Percentiles rank a stretch among this genome's conserved stretches.
phyloP scores from a whole-genome alignment of 2,888 invertebrate genomes.

The Zaprionus lineosus region DNA sequence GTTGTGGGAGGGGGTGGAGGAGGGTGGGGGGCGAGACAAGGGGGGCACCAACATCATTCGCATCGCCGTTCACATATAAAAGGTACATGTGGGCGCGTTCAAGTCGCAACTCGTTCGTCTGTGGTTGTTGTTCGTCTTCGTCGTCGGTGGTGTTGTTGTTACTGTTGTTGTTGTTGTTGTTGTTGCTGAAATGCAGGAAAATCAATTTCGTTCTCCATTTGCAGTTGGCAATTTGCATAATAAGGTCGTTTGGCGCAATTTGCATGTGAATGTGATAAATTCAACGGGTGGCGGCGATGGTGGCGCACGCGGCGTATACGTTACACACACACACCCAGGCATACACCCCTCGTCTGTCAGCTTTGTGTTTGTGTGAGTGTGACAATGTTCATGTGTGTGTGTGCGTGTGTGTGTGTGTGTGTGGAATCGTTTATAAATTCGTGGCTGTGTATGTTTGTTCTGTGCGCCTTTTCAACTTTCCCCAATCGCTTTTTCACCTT shows the following conservation, averaged over 20 bases:
- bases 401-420: slow-evolving; percentile 15
- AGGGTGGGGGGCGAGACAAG: background rate
- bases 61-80: slow-evolving; percentile 28
- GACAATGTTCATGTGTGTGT: slow-evolving; percentile 3
- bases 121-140: slow-evolving; percentile 3
- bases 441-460: slow-evolving; percentile 46
- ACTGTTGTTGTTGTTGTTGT: slow-evolving; percentile 35
- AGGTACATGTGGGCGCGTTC: slow-evolving; percentile 40
- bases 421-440: slow-evolving; percentile 13
- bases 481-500: slow-evolving; percentile 63
- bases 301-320: slow-evolving; percentile 55
- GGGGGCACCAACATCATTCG: slow-evolving; percentile 10
- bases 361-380: no score
- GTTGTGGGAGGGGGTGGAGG: background rate
- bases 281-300: slow-evolving; percentile 54
- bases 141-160: slow-evolving; percentile 7
- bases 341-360: slow-evolving; percentile 21
- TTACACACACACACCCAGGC: slow-evolving; percentile 41
- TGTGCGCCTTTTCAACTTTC: slow-evolving; percentile 44
- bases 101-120: slow-evolving; percentile 38
- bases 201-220: slow-evolving; percentile 83
- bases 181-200: slow-evolving; percentile 74
- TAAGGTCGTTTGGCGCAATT: slow-evolving; percentile 83
- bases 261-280: slow-evolving; percentile 83
- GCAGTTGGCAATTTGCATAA: slow-evolving; percentile 83